These are phyloP conservation scores for Crotophaga sulcirostris DNA, from an alignment of 2,113 vertebrate species.

Conservation along the genomic window DNA sequence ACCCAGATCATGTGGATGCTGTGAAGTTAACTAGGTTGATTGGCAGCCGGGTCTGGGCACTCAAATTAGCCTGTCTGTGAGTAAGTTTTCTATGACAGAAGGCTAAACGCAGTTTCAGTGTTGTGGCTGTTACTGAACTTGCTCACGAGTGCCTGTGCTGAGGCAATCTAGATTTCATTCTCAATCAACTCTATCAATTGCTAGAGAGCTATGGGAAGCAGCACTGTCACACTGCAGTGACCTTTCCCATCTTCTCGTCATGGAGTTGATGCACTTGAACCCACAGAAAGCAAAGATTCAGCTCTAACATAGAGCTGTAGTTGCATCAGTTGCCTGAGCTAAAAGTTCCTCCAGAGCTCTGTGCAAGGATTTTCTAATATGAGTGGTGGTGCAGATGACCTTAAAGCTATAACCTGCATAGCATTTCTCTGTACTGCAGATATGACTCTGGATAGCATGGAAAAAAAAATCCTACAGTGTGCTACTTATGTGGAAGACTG, in stretches of 20 bases:
- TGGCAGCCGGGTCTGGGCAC: slow-evolving; percentile 59
- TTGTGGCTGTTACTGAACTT: background rate
- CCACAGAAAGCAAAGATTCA: background rate
- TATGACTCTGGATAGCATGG: rapidly evolving
- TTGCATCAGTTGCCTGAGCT: background rate
- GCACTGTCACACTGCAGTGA: background rate
- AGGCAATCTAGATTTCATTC: background rate
- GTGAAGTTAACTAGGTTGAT: slow-evolving; percentile 37
- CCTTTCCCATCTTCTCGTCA: rapidly evolving
- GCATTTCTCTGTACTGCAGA: background rate
- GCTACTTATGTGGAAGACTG: background rate
- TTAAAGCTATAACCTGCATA: background rate
- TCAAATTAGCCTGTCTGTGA: slow-evolving; percentile 47
- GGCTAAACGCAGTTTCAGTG: background rate
- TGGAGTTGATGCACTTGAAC: background rate
- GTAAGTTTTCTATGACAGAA: slow-evolving; percentile 16
- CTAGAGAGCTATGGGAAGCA: background rate
- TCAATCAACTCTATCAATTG: background rate
- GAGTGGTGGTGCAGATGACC: background rate
- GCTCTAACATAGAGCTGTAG: background rate
- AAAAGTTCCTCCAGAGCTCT: background rate
- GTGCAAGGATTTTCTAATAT: background rate
- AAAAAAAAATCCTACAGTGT: background rate
- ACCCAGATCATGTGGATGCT: background rate
- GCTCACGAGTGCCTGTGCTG: background rate